Base-by-base conservation (phyloP, 2,888 invertebrate species). In the Mayetiola destructor region DNA sequence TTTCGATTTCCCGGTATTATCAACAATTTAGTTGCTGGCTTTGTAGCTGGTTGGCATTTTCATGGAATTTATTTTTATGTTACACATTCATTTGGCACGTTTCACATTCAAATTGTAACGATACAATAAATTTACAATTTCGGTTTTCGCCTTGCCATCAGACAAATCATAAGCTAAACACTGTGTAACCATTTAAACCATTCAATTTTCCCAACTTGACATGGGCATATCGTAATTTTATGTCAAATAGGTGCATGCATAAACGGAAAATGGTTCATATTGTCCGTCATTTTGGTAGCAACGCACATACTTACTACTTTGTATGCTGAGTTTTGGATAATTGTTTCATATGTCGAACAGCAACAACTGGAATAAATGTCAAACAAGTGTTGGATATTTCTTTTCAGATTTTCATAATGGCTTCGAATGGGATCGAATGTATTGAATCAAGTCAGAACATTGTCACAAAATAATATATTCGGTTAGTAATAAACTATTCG, bases 51-150 rank as follows among this genome's bases (percentile, higher is more conserved):
- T n/a, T n/a, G n/a, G n/a, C n/a, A n/a, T n/a, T n/a, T 48, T 27
- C 48, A 27, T 40, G 23, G 40, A 40, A 40, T 40, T 40, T 40
- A 40, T 40, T 40, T 40, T 40, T 40, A 40, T 40, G 40, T 10
- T 14, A 12, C 27, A n/a, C 48, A 27, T n/a, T n/a, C n/a, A n/a
- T n/a, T n/a, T n/a, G 27, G n/a, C n/a, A 14, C 48, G 23, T 40
- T 12, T 27, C 48, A 48, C n/a, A 27, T 48, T n/a, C 48, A 48
- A 23, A 48, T 27, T 48, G 27, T 48, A 42, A 42, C 42, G 39
- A 39, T 39, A 5, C 39, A 39, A 12, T 12, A 4, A n/a, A n/a
- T n/a, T n/a, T n/a, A n/a, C 32, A 9, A 6, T 32, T 32, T 32
- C 32, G 32, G 10, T 32, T 32, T 10, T 32, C 32, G 8, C 8